These are phyloP conservation scores for Lepidochrysops patricia DNA, from an alignment of 2,888 invertebrate genomes.

Conservation along the genomic window DNA sequence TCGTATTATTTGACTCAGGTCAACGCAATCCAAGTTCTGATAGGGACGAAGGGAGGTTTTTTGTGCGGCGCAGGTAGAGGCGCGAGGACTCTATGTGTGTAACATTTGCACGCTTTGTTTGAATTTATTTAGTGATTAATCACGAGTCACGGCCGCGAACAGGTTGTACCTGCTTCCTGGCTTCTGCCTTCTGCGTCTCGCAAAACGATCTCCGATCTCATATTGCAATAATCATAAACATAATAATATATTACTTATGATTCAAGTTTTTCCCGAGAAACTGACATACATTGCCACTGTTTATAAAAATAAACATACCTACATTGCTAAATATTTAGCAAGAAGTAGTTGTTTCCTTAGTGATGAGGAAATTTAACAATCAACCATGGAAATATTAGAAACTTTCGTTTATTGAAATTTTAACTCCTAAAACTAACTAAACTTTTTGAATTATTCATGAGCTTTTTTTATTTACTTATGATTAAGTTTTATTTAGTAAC, in stretches of 20 bases:
- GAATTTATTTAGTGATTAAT: conserved; percentile 1
- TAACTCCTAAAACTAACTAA: neutral
- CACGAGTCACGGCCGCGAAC: neutral
- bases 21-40: conserved; percentile 26
- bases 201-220: neutral
- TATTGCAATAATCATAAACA: neutral
- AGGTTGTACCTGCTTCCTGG: neutral
- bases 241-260: neutral
- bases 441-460: neutral
- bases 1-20: conserved; percentile 59
- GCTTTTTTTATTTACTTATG: neutral
- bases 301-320: neutral
- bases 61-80: conserved; percentile 35
- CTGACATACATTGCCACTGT: conserved; percentile 3
- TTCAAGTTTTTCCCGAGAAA: neutral
- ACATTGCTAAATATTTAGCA: neutral
- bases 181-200: neutral
- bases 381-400: neutral
- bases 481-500: neutral
- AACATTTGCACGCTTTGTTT: conserved; percentile 6
- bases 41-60: conserved; percentile 30
- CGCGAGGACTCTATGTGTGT: conserved; percentile 8
- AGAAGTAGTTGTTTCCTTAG: neutral
- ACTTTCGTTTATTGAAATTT: neutral
- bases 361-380: neutral